A percentile compares a stretch with the other conserved stretches of the same genome.
Conservation (phyloP, 2,888 invertebrate genomes). For the Litoditis marina region DNA sequence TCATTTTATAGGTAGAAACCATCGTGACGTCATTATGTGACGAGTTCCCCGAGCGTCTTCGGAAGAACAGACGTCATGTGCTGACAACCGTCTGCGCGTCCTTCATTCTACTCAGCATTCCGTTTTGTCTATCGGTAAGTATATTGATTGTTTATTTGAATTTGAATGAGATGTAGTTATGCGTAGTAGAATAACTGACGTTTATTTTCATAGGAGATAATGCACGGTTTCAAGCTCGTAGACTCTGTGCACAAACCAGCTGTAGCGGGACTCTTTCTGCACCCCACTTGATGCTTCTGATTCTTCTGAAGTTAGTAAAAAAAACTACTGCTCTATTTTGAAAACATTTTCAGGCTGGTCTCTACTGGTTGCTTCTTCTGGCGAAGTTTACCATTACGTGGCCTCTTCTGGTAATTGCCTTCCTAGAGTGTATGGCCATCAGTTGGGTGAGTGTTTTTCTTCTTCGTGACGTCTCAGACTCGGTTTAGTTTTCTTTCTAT, state of each 20-base stretch:
- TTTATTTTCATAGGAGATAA: neutral
- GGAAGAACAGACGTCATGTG: constrained; percentile 54
- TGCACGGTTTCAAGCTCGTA: neutral
- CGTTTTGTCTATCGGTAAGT: constrained; percentile 56
- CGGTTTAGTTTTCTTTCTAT: neutral
- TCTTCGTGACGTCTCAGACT: neutral
- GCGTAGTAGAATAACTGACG: neutral
- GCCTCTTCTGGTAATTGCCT: constrained; percentile 66
- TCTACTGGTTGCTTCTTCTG: constrained; percentile 66
- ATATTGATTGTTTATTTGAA: neutral
- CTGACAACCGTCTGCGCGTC: constrained; percentile 50
- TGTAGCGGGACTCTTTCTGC: too few relatives aligned
- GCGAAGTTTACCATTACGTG: constrained; percentile 67
- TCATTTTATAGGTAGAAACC: constrained; percentile 67
- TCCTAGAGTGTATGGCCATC: constrained; percentile 68
- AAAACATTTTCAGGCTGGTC: constrained; percentile 62
- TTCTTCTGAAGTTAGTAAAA: too few relatives aligned
- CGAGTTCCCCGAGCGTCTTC: constrained; percentile 64
- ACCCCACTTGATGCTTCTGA: too few relatives aligned
- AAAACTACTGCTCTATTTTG: constrained; percentile 2
- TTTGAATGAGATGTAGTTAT: neutral
- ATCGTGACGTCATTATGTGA: constrained; percentile 68
- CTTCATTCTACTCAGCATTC: constrained; percentile 56
- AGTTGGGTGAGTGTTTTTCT: constrained; percentile 63
- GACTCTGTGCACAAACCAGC: too few relatives aligned